Percentiles rank a stretch among this genome's conserved stretches.
Conservation (phyloP, 2,113 vertebrate species). For the Eira barbara region DNA sequence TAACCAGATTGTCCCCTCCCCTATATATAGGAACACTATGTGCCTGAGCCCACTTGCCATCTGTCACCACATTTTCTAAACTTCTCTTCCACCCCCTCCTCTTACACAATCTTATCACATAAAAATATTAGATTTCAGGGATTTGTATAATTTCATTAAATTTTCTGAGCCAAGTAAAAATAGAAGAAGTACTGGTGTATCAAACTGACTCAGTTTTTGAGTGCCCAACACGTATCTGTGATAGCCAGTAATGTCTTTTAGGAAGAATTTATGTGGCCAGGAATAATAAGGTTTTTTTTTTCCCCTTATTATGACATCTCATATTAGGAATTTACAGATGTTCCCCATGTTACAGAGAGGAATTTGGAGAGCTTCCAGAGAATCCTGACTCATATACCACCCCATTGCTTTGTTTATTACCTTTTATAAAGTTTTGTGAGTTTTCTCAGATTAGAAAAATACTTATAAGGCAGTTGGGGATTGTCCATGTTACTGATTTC, state of each 20-base stretch:
- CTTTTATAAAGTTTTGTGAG: conserved; percentile 27
- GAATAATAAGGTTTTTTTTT: background rate
- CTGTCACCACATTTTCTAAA: conserved; percentile 75
- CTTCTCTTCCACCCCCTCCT: conserved; percentile 76
- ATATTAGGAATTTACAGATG: conserved; percentile 39
- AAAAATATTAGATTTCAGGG: conserved; percentile 79
- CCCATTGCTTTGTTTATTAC: conserved; percentile 23
- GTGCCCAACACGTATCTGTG: background rate
- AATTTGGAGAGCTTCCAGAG: conserved; percentile 24
- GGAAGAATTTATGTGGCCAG: background rate
- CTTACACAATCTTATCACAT: conserved; percentile 80
- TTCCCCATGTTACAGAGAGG: conserved; percentile 6
- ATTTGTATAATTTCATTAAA: conserved; percentile 78
- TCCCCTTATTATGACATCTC: background rate
- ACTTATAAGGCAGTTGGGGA: background rate
- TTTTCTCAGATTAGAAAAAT: conserved; percentile 2
- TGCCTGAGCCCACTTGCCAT: conserved; percentile 79
- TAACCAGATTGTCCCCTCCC: conserved; percentile 79
- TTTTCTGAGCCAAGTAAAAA: conserved; percentile 65
- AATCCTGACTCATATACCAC: conserved; percentile 27
- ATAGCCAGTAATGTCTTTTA: background rate
- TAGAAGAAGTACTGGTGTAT: conserved; percentile 27
- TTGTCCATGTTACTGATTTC: background rate
- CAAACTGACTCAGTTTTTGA: background rate
- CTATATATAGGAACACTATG: conserved; percentile 79